Percentiles rank a stretch among this genome's conserved stretches.
Conservation (phyloP, 2,113 vertebrate genomes). For the Zosterops pallidus region DNA sequence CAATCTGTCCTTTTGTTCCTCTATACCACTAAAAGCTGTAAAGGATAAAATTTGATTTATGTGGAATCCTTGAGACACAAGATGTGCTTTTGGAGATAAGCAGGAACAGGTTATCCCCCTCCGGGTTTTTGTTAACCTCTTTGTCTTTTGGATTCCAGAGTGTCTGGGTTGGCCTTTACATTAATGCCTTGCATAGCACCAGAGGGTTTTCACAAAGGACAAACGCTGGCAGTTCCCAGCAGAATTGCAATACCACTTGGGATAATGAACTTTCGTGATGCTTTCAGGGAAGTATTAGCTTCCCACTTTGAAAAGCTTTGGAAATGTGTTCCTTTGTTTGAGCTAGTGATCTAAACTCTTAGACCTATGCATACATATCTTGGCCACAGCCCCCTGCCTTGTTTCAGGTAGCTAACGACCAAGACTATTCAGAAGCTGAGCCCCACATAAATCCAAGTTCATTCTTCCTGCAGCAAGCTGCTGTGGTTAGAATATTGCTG, state of each 20-base stretch:
- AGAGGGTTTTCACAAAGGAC: not conserved
- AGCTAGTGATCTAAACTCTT: not conserved
- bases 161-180: not conserved
- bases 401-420: not conserved
- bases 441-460: not conserved
- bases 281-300: slow-evolving; percentile 47
- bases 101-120: slow-evolving; percentile 26
- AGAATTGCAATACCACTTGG: not conserved
- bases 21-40: slow-evolving; percentile 13
- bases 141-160: not conserved
- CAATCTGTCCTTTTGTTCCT: slow-evolving; percentile 54
- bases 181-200: not conserved
- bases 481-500: not conserved
- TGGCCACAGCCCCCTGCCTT: not conserved
- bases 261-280: slow-evolving; percentile 27
- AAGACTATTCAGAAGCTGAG: not conserved
- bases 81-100: slow-evolving; percentile 56
- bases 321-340: slow-evolving; percentile 31
- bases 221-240: not conserved
- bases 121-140: slow-evolving; percentile 40
- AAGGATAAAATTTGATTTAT: slow-evolving; percentile 46
- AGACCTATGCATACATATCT: not conserved
- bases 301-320: slow-evolving; percentile 1
- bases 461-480: not conserved
- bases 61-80: slow-evolving; percentile 40